Percentiles rank a stretch among this genome's conserved stretches.
Evolutionary conservation across 2,888 invertebrate genomes (phyloP).

Genomic region (Parnassius mnemosyne): DNA sequence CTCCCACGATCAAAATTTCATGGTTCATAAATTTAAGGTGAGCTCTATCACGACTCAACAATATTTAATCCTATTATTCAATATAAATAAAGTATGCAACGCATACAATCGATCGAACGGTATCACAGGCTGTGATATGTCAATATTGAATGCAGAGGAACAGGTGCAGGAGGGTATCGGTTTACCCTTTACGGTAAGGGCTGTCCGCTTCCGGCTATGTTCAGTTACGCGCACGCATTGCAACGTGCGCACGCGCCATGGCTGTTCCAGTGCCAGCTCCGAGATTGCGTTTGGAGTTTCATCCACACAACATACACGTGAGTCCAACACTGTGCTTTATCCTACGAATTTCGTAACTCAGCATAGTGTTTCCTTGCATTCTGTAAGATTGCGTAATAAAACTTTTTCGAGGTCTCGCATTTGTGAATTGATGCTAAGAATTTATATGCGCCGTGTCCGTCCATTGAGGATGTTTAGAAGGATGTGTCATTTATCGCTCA

Average conservation of each 20-base stretch:
- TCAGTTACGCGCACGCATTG: slow-evolving; percentile 33
- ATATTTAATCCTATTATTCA: neutral
- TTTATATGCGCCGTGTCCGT: slow-evolving; percentile 4
- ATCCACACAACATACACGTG: slow-evolving; percentile 73
- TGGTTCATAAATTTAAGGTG: too few species aligned
- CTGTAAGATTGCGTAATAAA: slow-evolving; percentile 12
- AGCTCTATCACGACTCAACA: too few species aligned
- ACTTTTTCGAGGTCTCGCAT: slow-evolving; percentile 8
- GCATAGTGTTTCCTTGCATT: slow-evolving; percentile 7
- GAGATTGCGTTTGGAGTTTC: slow-evolving; percentile 65
- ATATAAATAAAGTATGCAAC: neutral
- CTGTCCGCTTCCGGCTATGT: slow-evolving; percentile 32
- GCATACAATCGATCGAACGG: slow-evolving; percentile 1
- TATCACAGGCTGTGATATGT: neutral
- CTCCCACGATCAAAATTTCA: too few species aligned
- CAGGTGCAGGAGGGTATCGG: slow-evolving; percentile 47
- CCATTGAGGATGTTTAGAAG: slow-evolving; percentile 6
- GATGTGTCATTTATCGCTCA: neutral
- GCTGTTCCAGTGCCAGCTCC: slow-evolving; percentile 59
- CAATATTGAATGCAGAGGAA: neutral
- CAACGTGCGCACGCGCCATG: slow-evolving; percentile 47
- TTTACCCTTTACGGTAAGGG: slow-evolving; percentile 41
- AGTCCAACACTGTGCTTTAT: slow-evolving; percentile 36
- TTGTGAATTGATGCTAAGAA: neutral
- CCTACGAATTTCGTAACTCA: neutral